Percentiles rank a stretch among this genome's conserved stretches.
Conservation (phyloP, 2,888 invertebrate species). For the Deilephila elpenor region DNA sequence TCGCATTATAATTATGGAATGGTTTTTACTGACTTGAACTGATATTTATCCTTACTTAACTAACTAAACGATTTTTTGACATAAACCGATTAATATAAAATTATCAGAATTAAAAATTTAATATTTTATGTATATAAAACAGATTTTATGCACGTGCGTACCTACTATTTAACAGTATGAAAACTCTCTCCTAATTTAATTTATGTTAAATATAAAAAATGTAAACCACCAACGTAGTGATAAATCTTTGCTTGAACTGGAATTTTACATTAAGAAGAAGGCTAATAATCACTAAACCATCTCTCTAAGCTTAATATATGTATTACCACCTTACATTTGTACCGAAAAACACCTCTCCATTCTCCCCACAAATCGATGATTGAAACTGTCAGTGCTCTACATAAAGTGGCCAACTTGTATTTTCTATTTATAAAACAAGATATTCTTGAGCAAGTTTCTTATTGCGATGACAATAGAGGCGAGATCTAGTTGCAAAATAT, state of each 20-base stretch:
- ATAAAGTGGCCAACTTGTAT: conserved; percentile 44
- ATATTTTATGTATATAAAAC: no score
- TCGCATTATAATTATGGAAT: background rate
- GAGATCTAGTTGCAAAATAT: background rate
- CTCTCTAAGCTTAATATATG: conserved; percentile 36
- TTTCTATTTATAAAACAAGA: conserved; percentile 34
- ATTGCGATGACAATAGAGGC: background rate
- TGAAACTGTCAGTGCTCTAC: conserved; percentile 60
- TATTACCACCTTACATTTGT: conserved; percentile 47
- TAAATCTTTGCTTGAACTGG: background rate
- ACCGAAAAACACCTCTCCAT: conserved; percentile 53
- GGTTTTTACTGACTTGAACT: background rate
- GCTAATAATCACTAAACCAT: background rate
- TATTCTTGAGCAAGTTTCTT: conserved; percentile 9
- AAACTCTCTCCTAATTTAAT: background rate
- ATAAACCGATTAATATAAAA: no score
- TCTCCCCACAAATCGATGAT: conserved; percentile 55
- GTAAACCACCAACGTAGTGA: background rate
- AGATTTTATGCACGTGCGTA: no score
- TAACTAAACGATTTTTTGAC: no score
- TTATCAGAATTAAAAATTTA: no score
- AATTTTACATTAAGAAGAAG: background rate
- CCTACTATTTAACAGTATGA: no score
- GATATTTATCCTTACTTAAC: no score
- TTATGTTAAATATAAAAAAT: no score